Conservation (phyloP, 2,888 invertebrate genomes). For the Oxycera nigricornis region DNA sequence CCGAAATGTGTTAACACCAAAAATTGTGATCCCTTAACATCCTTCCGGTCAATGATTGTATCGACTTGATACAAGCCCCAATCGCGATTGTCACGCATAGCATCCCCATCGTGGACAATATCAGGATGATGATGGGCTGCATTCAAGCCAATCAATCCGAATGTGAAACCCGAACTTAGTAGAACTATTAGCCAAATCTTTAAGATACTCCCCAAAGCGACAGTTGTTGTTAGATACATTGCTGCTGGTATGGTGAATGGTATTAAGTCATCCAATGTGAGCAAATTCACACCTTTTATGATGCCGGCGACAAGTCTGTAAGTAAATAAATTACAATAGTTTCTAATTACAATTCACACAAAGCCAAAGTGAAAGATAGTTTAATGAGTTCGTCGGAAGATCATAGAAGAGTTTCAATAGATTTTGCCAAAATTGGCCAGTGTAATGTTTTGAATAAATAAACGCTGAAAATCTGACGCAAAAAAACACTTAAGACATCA, state of each 20-base stretch:
- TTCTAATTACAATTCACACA: neutral
- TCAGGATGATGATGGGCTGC: constrained; percentile 83
- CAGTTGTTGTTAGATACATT: constrained; percentile 60
- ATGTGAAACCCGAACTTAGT: constrained; percentile 67
- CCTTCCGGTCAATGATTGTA: constrained; percentile 74
- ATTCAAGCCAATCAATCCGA: constrained; percentile 71
- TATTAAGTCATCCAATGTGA: constrained; percentile 61
- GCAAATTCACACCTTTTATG: constrained; percentile 54
- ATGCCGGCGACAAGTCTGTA: constrained; percentile 52
- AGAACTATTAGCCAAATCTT: constrained; percentile 66
- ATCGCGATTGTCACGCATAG: constrained; percentile 66
- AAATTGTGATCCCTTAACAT: constrained; percentile 72
- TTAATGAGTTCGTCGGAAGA: no score
- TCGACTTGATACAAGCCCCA: constrained; percentile 83
- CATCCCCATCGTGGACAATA: constrained; percentile 80
- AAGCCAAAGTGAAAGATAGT: neutral
- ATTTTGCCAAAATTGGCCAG: no score
- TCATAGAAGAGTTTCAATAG: no score
- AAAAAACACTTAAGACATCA: no score
- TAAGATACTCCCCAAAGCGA: constrained; percentile 51
- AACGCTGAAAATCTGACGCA: neutral
- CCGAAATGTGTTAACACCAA: constrained; percentile 77
- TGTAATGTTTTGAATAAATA: neutral
- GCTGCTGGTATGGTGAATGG: constrained; percentile 61
- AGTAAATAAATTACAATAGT: neutral